Conservation (phyloP, 2,113 vertebrate species). For the Grammomys surdaster region DNA sequence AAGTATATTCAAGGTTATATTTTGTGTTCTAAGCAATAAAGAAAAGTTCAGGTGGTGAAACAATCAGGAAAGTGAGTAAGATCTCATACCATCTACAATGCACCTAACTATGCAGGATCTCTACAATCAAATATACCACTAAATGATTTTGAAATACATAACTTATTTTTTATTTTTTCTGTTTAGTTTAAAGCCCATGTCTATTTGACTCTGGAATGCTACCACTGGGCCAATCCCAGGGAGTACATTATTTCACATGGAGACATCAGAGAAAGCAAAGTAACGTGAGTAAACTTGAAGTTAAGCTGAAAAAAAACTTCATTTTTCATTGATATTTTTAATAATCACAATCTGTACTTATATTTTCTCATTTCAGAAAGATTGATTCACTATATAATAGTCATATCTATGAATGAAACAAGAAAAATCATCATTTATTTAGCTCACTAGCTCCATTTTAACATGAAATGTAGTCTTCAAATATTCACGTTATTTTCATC, state of each 20-base stretch:
- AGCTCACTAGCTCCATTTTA: constrained; percentile 1
- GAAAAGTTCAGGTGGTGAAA: neutral
- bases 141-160: neutral
- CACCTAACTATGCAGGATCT: neutral
- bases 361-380: neutral
- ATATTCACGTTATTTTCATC: constrained; percentile 77
- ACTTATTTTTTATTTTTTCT: neutral
- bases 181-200: neutral
- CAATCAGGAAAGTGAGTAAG: neutral
- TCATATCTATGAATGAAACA: constrained; percentile 42
- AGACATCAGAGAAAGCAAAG: neutral
- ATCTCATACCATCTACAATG: neutral
- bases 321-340: neutral
- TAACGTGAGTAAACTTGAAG: neutral
- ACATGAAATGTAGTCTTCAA: constrained; percentile 12
- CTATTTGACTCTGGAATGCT: neutral
- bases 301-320: neutral
- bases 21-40: neutral
- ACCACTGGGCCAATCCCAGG: neutral
- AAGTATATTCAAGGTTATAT: neutral
- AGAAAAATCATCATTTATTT: neutral
- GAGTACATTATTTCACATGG: neutral
- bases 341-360: neutral
- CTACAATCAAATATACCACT: neutral
- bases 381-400: neutral